Evolutionary conservation across 2,113 vertebrate genomes (phyloP).

Genomic region (Ammospiza caudacuta): DNA sequence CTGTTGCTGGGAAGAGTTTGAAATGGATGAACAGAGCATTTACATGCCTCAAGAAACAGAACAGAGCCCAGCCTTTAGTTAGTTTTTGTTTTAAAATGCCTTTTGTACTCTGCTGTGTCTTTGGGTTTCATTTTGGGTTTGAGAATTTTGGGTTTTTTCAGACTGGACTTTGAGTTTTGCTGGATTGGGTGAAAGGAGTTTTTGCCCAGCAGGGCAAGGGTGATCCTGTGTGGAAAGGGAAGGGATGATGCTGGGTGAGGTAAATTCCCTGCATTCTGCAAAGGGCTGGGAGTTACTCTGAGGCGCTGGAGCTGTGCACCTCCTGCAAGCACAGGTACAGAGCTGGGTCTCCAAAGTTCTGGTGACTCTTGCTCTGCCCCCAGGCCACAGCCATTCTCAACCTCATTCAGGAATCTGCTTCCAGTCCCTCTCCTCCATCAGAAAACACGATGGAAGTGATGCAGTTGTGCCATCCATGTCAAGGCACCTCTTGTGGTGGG

Average conservation of each 20-base stretch:
- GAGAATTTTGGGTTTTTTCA: neutral
- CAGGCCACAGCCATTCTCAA: neutral
- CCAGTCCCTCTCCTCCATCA: neutral
- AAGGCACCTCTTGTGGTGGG: neutral
- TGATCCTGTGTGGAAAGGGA: neutral
- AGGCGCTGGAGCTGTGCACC: neutral
- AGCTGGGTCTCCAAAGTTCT: neutral
- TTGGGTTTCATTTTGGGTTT: neutral
- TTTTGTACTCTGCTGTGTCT: neutral
- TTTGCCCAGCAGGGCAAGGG: neutral
- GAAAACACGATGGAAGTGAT: neutral
- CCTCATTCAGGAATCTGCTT: neutral
- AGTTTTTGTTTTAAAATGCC: neutral
- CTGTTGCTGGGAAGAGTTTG: conserved; percentile 34
- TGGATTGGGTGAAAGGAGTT: neutral
- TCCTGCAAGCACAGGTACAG: neutral
- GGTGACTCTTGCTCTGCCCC: neutral
- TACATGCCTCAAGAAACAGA: neutral
- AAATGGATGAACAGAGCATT: neutral
- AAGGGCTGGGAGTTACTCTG: neutral
- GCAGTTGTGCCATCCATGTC: neutral
- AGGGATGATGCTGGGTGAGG: neutral
- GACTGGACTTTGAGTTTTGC: neutral
- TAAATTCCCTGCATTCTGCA: neutral
- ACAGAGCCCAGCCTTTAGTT: neutral